Conservation (phyloP, 2,113 vertebrate species). For the Atrichornis clamosus region DNA sequence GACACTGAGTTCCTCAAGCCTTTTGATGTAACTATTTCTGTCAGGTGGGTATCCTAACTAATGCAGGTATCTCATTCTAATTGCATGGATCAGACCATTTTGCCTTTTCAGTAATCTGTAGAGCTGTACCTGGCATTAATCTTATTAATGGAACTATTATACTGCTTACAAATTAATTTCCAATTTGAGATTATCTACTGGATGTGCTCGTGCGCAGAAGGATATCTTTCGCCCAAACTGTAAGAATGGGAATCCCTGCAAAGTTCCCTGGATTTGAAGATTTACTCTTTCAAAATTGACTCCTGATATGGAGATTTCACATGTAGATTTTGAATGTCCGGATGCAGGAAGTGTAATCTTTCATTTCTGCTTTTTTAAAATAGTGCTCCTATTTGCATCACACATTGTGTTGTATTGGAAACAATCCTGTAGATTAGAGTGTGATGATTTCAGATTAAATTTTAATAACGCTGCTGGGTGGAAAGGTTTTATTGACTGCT, state of each 20-base stretch:
- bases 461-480: neutral
- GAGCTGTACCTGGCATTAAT: constrained; percentile 49
- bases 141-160: constrained; percentile 55
- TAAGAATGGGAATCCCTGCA: neutral
- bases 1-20: neutral
- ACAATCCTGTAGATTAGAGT: neutral
- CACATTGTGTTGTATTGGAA: neutral
- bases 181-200: neutral
- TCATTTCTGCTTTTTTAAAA: neutral
- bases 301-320: neutral
- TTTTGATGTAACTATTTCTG: constrained; percentile 21
- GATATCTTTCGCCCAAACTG: neutral
- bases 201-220: neutral
- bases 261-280: neutral
- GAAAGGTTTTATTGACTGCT: neutral
- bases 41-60: constrained; percentile 54
- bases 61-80: constrained; percentile 44
- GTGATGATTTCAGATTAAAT: neutral
- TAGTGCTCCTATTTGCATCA: neutral
- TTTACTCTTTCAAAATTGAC: neutral
- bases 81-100: constrained; percentile 39
- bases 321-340: neutral
- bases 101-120: constrained; percentile 52
- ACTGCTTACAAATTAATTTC: constrained; percentile 42
- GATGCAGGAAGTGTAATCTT: neutral